These are phyloP conservation scores for Enoplolaimus lenunculus DNA, from an alignment of 2,888 invertebrate genomes.

Conservation along the genomic window DNA sequence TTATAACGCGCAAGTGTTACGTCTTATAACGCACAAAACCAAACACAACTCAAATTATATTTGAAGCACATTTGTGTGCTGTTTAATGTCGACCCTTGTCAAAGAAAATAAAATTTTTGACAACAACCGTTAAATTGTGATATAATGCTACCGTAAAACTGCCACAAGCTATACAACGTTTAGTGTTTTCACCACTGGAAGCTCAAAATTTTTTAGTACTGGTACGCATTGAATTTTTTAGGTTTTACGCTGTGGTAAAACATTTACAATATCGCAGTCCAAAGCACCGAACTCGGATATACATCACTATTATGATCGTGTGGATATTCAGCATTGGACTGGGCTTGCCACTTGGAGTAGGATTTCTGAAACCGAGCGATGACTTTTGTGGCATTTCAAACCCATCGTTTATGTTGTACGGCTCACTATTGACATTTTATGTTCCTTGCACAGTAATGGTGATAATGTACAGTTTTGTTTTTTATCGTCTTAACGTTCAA, in stretches of 20 bases:
- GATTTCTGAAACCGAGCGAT: not conserved
- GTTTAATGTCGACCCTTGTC: too few relatives aligned
- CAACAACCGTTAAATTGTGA: too few relatives aligned
- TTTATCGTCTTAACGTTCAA: constrained; percentile 40
- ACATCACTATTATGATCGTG: constrained; percentile 33
- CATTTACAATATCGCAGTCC: constrained; percentile 36
- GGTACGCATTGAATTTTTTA: constrained; percentile 4
- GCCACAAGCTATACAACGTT: too few relatives aligned
- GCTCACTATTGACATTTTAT: constrained; percentile 44
- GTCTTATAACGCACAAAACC: too few relatives aligned
- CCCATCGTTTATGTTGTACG: constrained; percentile 35
- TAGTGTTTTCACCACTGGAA: too few relatives aligned
- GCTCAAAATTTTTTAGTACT: too few relatives aligned
- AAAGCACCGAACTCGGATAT: constrained; percentile 35
- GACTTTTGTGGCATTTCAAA: constrained; percentile 24
- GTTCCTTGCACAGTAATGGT: constrained; percentile 46
- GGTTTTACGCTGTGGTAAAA: constrained; percentile 22
- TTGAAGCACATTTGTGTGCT: too few relatives aligned
- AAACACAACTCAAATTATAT: too few relatives aligned
- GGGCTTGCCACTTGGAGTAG: constrained; percentile 30
- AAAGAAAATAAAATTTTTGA: too few relatives aligned
- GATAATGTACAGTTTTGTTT: constrained; percentile 43
- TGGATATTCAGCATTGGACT: constrained; percentile 37
- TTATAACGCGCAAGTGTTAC: too few relatives aligned
- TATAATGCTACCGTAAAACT: too few relatives aligned